A percentile compares a stretch with the other conserved stretches of the same genome.
These are phyloP conservation scores for Stegodyphus dumicola DNA, from an alignment of 1,140 invertebrate species.

Conservation along the genomic window DNA sequence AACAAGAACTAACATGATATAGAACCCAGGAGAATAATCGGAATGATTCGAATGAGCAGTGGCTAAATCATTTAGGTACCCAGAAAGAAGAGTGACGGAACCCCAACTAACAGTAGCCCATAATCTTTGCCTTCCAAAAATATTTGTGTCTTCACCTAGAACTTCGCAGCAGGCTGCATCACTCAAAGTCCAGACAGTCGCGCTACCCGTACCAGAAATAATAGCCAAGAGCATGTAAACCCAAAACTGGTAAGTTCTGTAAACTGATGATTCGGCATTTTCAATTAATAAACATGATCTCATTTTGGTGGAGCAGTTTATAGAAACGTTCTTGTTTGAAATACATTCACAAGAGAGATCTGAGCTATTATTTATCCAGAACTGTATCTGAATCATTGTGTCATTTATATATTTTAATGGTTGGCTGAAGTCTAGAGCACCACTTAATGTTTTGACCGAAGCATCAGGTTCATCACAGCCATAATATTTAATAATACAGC, in stretches of 20 bases:
- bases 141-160: constrained; percentile 57
- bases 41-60: constrained; percentile 75
- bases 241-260: constrained; percentile 62
- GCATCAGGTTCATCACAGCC: no score
- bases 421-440: no score
- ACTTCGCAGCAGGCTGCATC: constrained; percentile 61
- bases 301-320: background rate
- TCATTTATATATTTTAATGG: no score
- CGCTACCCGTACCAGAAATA: constrained; percentile 51
- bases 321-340: no score
- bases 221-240: constrained; percentile 60
- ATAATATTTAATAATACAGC: no score
- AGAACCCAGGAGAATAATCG: constrained; percentile 82
- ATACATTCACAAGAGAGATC: no score
- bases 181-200: constrained; percentile 38
- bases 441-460: no score
- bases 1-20: constrained; percentile 73
- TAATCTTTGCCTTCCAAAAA: constrained; percentile 83
- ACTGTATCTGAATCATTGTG: no score
- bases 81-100: constrained; percentile 78
- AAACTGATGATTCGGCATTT: constrained; percentile 2
- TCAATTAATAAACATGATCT: background rate
- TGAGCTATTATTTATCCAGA: no score
- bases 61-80: constrained; percentile 79
- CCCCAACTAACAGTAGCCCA: constrained; percentile 82